Evolutionary conservation across 2,113 vertebrate species (phyloP).

Genomic region (Lampris megalopsis): DNA sequence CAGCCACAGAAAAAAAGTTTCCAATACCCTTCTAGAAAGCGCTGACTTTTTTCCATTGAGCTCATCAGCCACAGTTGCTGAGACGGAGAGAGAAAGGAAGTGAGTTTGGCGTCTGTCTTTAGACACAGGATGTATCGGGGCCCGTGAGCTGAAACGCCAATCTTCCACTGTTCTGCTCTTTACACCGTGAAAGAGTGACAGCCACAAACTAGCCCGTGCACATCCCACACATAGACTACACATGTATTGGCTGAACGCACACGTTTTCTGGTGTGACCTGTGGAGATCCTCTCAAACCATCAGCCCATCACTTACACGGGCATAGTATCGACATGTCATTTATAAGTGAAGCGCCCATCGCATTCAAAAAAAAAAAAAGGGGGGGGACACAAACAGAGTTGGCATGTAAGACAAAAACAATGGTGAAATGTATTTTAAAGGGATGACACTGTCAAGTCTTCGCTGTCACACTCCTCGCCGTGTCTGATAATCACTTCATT

Average conservation of each 20-base stretch:
- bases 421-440: background rate
- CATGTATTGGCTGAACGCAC: conserved; percentile 18
- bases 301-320: background rate
- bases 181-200: conserved; percentile 68
- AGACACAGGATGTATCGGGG: conserved; percentile 79
- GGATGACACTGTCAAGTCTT: conserved; percentile 24
- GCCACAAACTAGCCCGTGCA: conserved; percentile 50
- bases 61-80: conserved; percentile 70
- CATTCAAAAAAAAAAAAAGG: background rate
- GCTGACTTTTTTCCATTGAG: conserved; percentile 75
- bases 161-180: conserved; percentile 55
- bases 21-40: conserved; percentile 78
- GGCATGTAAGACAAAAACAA: background rate
- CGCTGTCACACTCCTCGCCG: conserved; percentile 72
- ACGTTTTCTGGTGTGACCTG: conserved; percentile 9
- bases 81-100: conserved; percentile 72
- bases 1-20: conserved; percentile 81
- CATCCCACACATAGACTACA: conserved; percentile 53
- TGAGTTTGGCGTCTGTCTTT: conserved; percentile 69
- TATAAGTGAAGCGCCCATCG: background rate
- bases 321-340: background rate
- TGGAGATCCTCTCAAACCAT: background rate
- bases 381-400: background rate
- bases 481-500: conserved; percentile 57
- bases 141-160: conserved; percentile 72